These are phyloP conservation scores for Pseudopipra pipra DNA, from an alignment of 2,113 vertebrate genomes.

Conservation along the genomic window DNA sequence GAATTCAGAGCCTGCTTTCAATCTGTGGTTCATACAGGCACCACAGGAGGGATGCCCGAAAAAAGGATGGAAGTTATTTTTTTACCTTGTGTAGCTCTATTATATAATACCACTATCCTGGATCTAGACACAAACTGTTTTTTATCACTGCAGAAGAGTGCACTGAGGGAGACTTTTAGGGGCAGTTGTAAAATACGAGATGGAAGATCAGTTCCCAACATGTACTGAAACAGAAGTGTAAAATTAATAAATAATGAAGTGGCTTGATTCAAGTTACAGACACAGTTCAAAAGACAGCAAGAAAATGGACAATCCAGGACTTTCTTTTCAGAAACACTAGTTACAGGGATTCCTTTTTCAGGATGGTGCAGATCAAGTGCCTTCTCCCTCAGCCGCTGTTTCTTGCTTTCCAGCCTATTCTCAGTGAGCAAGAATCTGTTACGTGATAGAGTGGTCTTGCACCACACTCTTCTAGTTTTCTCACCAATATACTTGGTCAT, in stretches of 20 bases:
- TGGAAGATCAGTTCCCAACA: not conserved
- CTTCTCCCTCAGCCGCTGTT: not conserved
- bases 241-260: not conserved
- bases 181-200: not conserved
- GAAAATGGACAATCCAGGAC: not conserved
- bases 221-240: not conserved
- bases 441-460: not conserved
- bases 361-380: not conserved
- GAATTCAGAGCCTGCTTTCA: constrained; percentile 15
- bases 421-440: not conserved
- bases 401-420: not conserved
- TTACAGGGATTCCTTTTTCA: not conserved
- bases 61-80: not conserved
- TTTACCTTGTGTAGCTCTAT: not conserved
- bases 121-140: not conserved
- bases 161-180: not conserved
- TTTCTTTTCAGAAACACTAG: not conserved
- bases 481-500: not conserved
- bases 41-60: not conserved
- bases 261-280: not conserved
- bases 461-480: not conserved
- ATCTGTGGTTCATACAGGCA: not conserved
- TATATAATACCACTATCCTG: not conserved
- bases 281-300: not conserved
- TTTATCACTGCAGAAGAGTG: not conserved